Base-by-base conservation (phyloP, 1,140 invertebrate genomes). In the Spodoptera litura region DNA sequence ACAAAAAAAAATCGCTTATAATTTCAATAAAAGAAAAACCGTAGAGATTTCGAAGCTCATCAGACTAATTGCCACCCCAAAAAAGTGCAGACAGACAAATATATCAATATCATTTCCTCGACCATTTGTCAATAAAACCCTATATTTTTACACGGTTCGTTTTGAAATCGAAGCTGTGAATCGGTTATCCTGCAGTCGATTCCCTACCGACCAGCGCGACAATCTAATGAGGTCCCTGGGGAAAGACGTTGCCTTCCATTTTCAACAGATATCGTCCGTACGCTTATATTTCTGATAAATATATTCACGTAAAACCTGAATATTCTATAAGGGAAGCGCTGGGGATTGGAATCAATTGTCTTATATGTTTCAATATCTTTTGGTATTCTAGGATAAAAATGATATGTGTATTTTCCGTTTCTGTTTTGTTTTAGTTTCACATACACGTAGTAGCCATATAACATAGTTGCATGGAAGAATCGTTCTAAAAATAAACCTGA, bases 171-270 rank as follows among this genome's bases (percentile, higher is more conserved):
- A 84, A 82, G 79, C 78, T 62, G 58, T 71, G 81, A 79, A 80
- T 79, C 77, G 78, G 53, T 79, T 58, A 80, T 70, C 53, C 55
- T 5, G 51, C 78, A 68, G 64, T 49, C 70, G 78, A 38, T 58
- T 61, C 75, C 72, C 79, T 44, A 68, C 59, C 77, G 78, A 64
- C 68, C 56, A 66, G 52, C 72, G 76, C 81, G 78, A 78, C 80
- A 83, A 80, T 78, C 78, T 85, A 85, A 85, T 85, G 84, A 85
- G 80, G 59, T 81, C 82, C 76, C 70, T 20, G 78, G 73, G 82
- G 78, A 78, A 53, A 58, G 58, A 62, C 58, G 68, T 70, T 56
- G 78, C 80, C 64, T 79, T 79, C 73, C 77, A 81, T 79, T 85
- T 85, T 83, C 78, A 81, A 71, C 75, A 78, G 78, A 82, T 80